A percentile compares a stretch with the other conserved stretches of the same genome.
Conservation (phyloP, 2,888 invertebrate genomes). For the Cantharis lateralis region DNA sequence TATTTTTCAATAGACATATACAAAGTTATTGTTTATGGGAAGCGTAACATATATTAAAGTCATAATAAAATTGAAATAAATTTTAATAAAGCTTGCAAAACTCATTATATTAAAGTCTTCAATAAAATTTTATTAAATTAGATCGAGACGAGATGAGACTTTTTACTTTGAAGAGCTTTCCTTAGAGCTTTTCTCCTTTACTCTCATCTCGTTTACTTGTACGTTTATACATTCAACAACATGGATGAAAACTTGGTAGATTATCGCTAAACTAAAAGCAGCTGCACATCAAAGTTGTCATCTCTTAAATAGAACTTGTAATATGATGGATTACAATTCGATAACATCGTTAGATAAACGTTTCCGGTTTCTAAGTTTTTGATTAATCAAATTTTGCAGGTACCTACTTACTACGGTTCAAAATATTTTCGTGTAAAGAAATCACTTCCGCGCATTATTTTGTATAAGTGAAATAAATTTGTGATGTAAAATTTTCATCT, state of each 20-base stretch:
- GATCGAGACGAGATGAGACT: conserved; percentile 27
- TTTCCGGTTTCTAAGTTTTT: conserved; percentile 24
- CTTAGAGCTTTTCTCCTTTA: conserved; percentile 21
- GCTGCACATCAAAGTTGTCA: conserved; percentile 37
- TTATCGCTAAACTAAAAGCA: conserved; percentile 34
- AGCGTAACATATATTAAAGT: neutral
- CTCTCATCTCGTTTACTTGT: conserved; percentile 11
- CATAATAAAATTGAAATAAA: conserved; percentile 11
- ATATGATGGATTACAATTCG: conserved; percentile 41
- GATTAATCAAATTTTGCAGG: conserved; percentile 22
- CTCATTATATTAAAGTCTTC: conserved; percentile 29
- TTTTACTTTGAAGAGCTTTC: conserved; percentile 27
- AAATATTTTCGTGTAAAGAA: neutral
- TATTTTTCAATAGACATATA: neutral
- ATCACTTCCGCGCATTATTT: neutral
- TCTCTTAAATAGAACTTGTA: conserved; percentile 37
- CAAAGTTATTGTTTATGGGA: neutral
- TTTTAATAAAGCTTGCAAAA: conserved; percentile 31
- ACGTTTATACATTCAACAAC: conserved; percentile 25
- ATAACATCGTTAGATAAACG: conserved; percentile 34
- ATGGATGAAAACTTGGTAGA: conserved; percentile 34
- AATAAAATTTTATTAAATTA: conserved; percentile 33
- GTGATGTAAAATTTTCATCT: neutral
- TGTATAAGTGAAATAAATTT: neutral
- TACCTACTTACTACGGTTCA: neutral